These are phyloP conservation scores for Melanotaenia trifasciata DNA, from an alignment of 2,797 vertebrate genomes.

Conservation along the genomic window DNA sequence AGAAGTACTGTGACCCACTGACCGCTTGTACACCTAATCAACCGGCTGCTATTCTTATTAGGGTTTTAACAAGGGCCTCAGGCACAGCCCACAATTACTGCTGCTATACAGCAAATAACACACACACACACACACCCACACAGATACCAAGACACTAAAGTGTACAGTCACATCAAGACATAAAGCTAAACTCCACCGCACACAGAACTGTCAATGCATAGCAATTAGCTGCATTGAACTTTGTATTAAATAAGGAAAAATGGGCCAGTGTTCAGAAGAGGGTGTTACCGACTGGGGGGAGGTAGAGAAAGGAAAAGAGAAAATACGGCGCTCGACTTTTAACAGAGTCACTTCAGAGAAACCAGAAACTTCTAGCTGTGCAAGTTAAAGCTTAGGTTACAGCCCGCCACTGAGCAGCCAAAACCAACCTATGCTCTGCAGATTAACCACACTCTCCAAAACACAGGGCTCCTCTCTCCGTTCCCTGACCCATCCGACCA, in stretches of 20 bases:
- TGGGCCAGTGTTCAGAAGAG: slow-evolving; percentile 52
- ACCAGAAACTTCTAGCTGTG: slow-evolving; percentile 57
- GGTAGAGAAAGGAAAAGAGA: slow-evolving; percentile 5
- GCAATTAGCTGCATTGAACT: slow-evolving; percentile 58
- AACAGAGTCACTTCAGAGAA: slow-evolving; percentile 57
- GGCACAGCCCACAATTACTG: slow-evolving; percentile 66
- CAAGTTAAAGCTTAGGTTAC: slow-evolving; percentile 66
- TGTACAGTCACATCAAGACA: slow-evolving; percentile 19
- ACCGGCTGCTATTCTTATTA: slow-evolving; percentile 67
- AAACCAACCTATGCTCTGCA: slow-evolving; percentile 55
- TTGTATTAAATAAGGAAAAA: slow-evolving; percentile 60
- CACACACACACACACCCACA: slow-evolving; percentile 29
- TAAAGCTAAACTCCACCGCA: slow-evolving; percentile 29
- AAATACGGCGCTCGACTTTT: slow-evolving; percentile 33
- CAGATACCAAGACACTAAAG: slow-evolving; percentile 24
- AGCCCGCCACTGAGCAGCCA: slow-evolving; percentile 40
- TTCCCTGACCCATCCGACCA: slow-evolving; percentile 20
- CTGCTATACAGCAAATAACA: slow-evolving; percentile 49
- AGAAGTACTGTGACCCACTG: slow-evolving; percentile 66
- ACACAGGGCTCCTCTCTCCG: slow-evolving; percentile 37
- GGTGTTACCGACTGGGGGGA: slow-evolving; percentile 47
- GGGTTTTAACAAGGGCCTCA: slow-evolving; percentile 61
- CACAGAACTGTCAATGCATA: slow-evolving; percentile 27
- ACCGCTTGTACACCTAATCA: slow-evolving; percentile 74
- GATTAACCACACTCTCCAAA: slow-evolving; percentile 51